Evolutionary conservation across 2,888 invertebrate species (phyloP).

Genomic region (Dolichopus griseipennis): DNA sequence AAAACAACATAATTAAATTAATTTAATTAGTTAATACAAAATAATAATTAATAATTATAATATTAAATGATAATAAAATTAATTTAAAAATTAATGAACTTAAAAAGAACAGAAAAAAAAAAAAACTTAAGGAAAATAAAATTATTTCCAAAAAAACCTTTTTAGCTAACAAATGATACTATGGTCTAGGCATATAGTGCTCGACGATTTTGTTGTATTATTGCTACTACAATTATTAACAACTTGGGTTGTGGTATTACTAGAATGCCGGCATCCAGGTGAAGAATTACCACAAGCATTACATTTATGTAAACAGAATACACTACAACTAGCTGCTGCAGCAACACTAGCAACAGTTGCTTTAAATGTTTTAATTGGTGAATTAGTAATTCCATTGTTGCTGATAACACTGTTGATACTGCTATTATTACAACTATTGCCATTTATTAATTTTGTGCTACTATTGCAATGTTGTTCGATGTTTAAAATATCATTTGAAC

Average conservation of each 20-base stretch:
- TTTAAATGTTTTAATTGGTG: background rate
- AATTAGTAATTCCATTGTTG: background rate
- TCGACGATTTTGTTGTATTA: constrained; percentile 34
- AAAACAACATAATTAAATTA: background rate
- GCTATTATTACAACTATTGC: constrained; percentile 7
- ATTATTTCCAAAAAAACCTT: constrained; percentile 8
- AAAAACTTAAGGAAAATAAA: background rate
- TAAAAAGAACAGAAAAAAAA: background rate
- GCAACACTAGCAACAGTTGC: constrained; percentile 1
- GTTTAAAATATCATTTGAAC: constrained; percentile 15
- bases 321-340: constrained; percentile 20
- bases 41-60: background rate
- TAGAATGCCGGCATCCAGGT: constrained; percentile 31
- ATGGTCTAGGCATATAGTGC: constrained; percentile 41
- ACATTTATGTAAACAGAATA: constrained; percentile 30
- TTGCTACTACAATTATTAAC: constrained; percentile 21
- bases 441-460: constrained; percentile 9
- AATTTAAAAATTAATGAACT: background rate
- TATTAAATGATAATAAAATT: background rate
- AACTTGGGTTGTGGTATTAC: constrained; percentile 22
- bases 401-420: constrained; percentile 10
- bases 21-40: background rate
- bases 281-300: constrained; percentile 15
- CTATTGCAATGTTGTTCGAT: constrained; percentile 5
- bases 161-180: constrained; percentile 45